Base-by-base conservation (phyloP, 2,888 invertebrate species). In the Nesidiocoris tenuis region DNA sequence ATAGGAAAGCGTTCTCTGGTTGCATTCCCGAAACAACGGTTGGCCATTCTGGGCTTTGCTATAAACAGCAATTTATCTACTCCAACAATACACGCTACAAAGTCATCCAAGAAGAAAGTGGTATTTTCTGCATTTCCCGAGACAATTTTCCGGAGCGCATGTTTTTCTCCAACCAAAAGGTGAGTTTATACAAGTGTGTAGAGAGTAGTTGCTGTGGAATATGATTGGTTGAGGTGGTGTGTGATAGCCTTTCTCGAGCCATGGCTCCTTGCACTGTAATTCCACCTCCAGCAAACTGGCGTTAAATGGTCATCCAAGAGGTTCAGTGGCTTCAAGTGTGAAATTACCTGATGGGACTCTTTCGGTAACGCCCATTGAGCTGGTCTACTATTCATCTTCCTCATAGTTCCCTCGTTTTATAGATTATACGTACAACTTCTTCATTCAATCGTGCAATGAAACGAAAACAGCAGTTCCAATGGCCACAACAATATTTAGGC, bases 111-210 rank as follows among this genome's bases (percentile, higher is more conserved):
- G 39, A 74, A 19, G 76, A 78, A 16, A 66, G 66, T 59, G 86
- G 87, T 78, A 81, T 89, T 77, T 88, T 90, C 81, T 90, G 89
- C 80, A 86, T 90, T 76, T 84, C 86, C 18, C 86, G 85, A 72
- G 88, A 87, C 77, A 89, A 89, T 83, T 83, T 87, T 75, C 87
- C 87, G 16, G 81, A 83, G 23, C 82, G 82, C 61, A 82, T 84
- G 65, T 78, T 79, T 25, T 81, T 79, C 65, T 76, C 78, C 5
- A 76, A 80, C 61, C 77, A 79, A 75, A 75, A 77, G 21, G 81
- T 80, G 77, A 78, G 22, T 16, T 1, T 22, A 39, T n/a, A n/a
- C n/a, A n/a, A n/a, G n/a, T n/a, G n/a, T n/a, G n/a, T n/a, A n/a
- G n/a, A n/a, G n/a, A n/a, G n/a, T n/a, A n/a, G n/a, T n/a, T n/a